Conservation (phyloP, 1,140 invertebrate species). For the Drosophila nebulosa region DNA sequence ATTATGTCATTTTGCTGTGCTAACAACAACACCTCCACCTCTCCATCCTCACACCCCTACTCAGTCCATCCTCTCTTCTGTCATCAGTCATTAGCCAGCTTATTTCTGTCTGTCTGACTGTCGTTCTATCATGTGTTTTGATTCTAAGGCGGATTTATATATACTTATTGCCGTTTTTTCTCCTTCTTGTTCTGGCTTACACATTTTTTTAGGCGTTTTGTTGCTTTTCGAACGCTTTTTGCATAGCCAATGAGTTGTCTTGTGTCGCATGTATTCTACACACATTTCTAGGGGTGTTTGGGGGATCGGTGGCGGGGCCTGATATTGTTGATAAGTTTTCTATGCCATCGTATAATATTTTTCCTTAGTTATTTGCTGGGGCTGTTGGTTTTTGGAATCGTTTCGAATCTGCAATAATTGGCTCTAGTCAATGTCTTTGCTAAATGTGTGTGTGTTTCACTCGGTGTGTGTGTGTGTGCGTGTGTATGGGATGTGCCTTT, state of each 20-base stretch:
- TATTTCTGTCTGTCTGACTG: neutral
- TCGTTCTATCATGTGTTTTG: slow-evolving; percentile 43
- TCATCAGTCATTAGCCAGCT: slow-evolving; percentile 26
- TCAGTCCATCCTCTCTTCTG: slow-evolving; percentile 19
- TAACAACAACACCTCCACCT: slow-evolving; percentile 10
- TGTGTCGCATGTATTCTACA: slow-evolving; percentile 10
- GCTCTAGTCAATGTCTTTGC: neutral
- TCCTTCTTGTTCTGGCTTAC: slow-evolving; percentile 22
- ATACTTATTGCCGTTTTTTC: slow-evolving; percentile 17
- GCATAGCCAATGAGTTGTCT: slow-evolving; percentile 24
- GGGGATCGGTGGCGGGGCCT: neutral
- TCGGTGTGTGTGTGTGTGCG: too few species aligned
- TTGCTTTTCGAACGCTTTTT: slow-evolving; percentile 8
- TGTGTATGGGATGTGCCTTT: neutral
- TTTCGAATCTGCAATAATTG: neutral
- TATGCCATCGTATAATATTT: slow-evolving; percentile 25
- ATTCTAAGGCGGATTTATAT: slow-evolving; percentile 61
- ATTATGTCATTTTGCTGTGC: slow-evolving; percentile 57
- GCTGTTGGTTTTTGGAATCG: slow-evolving; percentile 8
- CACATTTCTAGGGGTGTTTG: neutral
- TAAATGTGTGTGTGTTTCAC: neutral
- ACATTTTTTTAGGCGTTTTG: slow-evolving; percentile 6
- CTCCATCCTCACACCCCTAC: neutral
- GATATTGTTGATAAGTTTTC: slow-evolving; percentile 19
- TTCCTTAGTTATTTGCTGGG: slow-evolving; percentile 22